Evolutionary conservation across 1,140 invertebrate species (phyloP).

Genomic region (Megathymus violae): DNA sequence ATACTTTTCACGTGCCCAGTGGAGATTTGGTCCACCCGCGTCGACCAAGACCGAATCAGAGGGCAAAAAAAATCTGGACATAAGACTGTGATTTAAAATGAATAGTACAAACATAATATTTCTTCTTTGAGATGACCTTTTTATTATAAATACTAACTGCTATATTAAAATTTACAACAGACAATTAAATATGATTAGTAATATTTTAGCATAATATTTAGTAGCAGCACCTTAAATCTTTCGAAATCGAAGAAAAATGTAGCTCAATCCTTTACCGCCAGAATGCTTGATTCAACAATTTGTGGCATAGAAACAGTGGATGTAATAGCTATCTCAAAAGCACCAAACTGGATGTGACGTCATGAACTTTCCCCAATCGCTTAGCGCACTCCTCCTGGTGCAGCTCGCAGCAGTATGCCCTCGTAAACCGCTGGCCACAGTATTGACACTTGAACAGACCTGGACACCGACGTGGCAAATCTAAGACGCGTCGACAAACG

Average conservation of each 20-base stretch:
- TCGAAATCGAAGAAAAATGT: too few species aligned
- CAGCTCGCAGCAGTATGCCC: constrained; percentile 73
- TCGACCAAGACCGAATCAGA: constrained; percentile 7
- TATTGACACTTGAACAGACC: constrained; percentile 57
- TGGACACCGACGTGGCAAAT: constrained; percentile 28
- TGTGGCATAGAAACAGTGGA: too few species aligned
- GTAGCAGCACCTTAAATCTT: too few species aligned
- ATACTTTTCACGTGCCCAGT: constrained; percentile 47
- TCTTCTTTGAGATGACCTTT: not conserved
- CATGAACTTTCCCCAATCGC: constrained; percentile 41
- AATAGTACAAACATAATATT: not conserved
- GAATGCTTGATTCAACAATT: too few species aligned
- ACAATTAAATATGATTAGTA: too few species aligned
- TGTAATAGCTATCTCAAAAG: constrained; percentile 50
- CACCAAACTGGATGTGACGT: constrained; percentile 47
- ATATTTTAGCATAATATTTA: too few species aligned
- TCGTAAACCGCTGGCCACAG: constrained; percentile 63
- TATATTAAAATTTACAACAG: too few species aligned
- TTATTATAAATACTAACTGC: too few species aligned
- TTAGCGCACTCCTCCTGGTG: constrained; percentile 61
- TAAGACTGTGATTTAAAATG: constrained; percentile 8
- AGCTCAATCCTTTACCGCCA: too few species aligned
- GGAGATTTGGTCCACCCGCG: constrained; percentile 54
- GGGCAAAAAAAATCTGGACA: constrained; percentile 30
- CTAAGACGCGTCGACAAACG: constrained; percentile 60